A percentile compares a stretch with the other conserved stretches of the same genome.
These are phyloP conservation scores for Drosophila busckii DNA, from an alignment of 1,140 invertebrate genomes.

Conservation along the genomic window DNA sequence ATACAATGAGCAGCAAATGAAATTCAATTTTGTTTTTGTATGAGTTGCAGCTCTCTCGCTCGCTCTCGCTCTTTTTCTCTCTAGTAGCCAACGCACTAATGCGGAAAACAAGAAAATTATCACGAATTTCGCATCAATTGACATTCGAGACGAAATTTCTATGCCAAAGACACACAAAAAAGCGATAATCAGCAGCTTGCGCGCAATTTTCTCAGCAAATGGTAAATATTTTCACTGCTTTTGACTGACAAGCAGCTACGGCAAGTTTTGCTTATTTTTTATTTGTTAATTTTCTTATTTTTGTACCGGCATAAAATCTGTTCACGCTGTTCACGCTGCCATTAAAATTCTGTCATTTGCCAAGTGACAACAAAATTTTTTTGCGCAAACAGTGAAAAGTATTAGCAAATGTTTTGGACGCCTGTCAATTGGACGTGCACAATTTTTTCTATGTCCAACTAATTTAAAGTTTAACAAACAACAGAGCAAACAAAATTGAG, in stretches of 20 bases:
- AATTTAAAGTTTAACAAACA: too few relatives aligned
- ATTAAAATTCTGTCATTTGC: conserved; percentile 39
- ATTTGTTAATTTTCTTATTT: conserved; percentile 1
- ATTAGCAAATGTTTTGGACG: conserved; percentile 13
- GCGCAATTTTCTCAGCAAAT: conserved; percentile 26
- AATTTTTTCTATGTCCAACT: neutral
- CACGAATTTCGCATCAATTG: conserved; percentile 42
- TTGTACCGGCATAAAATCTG: conserved; percentile 9
- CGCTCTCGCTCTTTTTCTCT: neutral
- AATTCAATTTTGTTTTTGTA: conserved; percentile 24
- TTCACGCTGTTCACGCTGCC: conserved; percentile 13
- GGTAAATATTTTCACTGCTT: conserved; percentile 21
- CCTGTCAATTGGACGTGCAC: conserved; percentile 6
- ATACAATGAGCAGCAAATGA: neutral
- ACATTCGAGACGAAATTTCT: conserved; percentile 21
- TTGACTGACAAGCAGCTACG: conserved; percentile 27
- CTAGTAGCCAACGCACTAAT: conserved; percentile 25
- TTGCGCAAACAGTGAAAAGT: neutral
- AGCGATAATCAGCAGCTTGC: conserved; percentile 30
- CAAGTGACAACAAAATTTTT: conserved; percentile 11
- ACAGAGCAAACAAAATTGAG: too few relatives aligned
- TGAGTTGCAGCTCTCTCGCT: neutral
- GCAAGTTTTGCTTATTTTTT: conserved; percentile 1
- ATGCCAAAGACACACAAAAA: conserved; percentile 19
- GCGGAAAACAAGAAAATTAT: conserved; percentile 47